phyloP scores from a whole-genome alignment of 2,113 vertebrate species.

The Dasypus novemcinctus region DNA sequence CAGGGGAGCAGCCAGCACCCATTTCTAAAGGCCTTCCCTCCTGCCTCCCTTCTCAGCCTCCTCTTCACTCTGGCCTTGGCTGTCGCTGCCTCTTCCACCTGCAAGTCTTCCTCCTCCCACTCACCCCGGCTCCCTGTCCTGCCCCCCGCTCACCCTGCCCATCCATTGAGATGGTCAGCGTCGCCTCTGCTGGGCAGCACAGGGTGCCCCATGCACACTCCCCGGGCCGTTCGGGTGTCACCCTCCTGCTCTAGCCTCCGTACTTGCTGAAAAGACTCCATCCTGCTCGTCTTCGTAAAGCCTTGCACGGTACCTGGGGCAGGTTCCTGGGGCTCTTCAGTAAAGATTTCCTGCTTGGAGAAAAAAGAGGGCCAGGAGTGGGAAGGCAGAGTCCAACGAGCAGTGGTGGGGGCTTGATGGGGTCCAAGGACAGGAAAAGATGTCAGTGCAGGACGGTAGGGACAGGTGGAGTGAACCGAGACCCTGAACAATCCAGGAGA shows the following conservation, averaged over 20 bases:
- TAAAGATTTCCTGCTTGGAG: background rate
- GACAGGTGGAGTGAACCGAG: background rate
- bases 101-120: background rate
- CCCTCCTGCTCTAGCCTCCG: background rate
- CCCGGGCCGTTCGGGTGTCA: accelerated
- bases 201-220: background rate
- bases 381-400: background rate
- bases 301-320: background rate
- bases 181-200: background rate
- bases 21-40: background rate
- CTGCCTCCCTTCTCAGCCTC: background rate
- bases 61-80: background rate
- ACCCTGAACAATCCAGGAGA: background rate
- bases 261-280: background rate
- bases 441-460: background rate
- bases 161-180: background rate
- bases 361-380: background rate
- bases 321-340: background rate
- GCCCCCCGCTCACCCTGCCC: background rate
- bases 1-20: background rate
- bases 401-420: background rate
- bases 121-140: background rate
- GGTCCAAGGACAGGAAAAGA: background rate
- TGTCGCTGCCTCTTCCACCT: background rate
- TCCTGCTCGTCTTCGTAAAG: background rate